phyloP scores from a whole-genome alignment of 2,113 vertebrate genomes.

The Coptodon bakossiorum region DNA sequence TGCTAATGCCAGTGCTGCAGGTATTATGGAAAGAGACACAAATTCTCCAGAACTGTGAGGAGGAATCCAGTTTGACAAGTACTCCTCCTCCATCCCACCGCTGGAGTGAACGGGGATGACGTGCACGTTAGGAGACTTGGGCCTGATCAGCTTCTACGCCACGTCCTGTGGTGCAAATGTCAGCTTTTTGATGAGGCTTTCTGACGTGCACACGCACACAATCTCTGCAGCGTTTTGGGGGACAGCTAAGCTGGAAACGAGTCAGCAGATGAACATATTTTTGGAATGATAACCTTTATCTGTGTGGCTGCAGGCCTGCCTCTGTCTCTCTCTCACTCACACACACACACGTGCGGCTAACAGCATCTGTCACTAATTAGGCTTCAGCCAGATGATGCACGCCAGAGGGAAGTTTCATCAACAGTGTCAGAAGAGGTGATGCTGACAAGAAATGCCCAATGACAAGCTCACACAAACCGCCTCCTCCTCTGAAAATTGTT shows the following conservation, averaged over 20 bases:
- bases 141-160: not conserved
- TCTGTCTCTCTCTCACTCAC: not conserved
- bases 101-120: not conserved
- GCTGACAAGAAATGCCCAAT: constrained; percentile 7
- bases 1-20: constrained; percentile 13
- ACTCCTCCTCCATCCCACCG: not conserved
- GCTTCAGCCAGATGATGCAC: constrained; percentile 47
- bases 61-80: constrained; percentile 16
- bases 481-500: not conserved
- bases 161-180: constrained; percentile 30
- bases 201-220: not conserved
- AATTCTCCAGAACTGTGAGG: not conserved
- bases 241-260: constrained; percentile 1
- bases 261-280: constrained; percentile 53
- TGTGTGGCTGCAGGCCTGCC: constrained; percentile 28
- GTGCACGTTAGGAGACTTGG: not conserved
- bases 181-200: constrained; percentile 39
- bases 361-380: constrained; percentile 59
- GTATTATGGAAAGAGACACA: not conserved
- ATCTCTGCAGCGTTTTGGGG: not conserved
- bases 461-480: not conserved
- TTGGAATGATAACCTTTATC: constrained; percentile 64
- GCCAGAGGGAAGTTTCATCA: constrained; percentile 26
- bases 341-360: not conserved
- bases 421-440: constrained; percentile 24